Percentiles rank a stretch among this genome's conserved stretches.
Evolutionary conservation across 2,113 vertebrate species (phyloP).

Genomic region (Chaetops frenatus): DNA sequence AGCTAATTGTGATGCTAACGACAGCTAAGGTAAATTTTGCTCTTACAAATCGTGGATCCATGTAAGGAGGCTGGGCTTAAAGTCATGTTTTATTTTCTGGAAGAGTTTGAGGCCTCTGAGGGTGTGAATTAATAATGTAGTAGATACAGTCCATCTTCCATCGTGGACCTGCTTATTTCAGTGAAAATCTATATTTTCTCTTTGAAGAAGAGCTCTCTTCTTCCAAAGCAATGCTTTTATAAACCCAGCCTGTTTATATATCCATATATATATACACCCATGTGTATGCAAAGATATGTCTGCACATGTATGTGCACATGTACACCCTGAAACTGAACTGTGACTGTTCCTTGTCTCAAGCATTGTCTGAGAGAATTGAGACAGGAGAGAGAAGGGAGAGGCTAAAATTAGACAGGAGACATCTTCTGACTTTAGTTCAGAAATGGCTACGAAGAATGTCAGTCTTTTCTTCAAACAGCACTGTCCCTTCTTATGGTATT

Average conservation of each 20-base stretch:
- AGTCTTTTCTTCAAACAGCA: neutral
- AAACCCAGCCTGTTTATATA: neutral
- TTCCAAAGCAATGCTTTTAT: constrained; percentile 48
- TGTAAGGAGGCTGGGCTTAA: neutral
- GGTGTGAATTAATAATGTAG: neutral
- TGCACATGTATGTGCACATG: neutral
- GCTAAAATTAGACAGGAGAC: neutral
- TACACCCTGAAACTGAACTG: constrained; percentile 1
- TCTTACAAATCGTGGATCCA: neutral
- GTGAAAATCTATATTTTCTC: neutral
- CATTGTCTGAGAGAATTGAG: neutral
- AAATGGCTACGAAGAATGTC: neutral
- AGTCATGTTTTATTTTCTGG: neutral
- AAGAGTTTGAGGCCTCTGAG: neutral
- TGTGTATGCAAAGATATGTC: neutral
- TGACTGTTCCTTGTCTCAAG: neutral
- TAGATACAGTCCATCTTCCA: neutral
- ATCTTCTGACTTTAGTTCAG: neutral
- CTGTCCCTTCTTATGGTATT: neutral
- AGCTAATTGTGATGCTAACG: neutral
- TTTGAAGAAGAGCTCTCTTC: neutral
- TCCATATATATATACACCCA: neutral
- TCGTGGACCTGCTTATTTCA: neutral
- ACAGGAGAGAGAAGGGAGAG: constrained; percentile 1
- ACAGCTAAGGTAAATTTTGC: neutral